Conservation (phyloP, 2,888 invertebrate species). For the Elmis aenea region DNA sequence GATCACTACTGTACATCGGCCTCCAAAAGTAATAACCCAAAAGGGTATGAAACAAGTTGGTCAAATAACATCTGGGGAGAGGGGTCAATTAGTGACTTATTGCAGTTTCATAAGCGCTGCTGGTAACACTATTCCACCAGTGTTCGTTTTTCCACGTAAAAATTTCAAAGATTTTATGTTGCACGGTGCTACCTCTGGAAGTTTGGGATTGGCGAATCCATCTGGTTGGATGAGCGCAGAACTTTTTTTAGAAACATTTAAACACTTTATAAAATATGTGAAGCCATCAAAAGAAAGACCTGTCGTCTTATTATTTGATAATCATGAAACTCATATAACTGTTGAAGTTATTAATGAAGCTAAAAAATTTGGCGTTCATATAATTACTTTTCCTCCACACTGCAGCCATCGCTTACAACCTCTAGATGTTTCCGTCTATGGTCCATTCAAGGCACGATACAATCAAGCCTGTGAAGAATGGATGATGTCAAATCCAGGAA, state of each 20-base stretch:
- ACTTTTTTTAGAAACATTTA: constrained; percentile 30
- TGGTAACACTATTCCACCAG: constrained; percentile 9
- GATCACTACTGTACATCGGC: constrained; percentile 12
- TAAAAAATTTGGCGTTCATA: constrained; percentile 16
- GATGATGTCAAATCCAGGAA: constrained; percentile 1
- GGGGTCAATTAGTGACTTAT: constrained; percentile 18
- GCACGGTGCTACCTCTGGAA: constrained; percentile 5
- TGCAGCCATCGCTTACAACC: constrained; percentile 15
- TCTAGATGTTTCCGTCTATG: constrained; percentile 12
- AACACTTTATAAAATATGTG: constrained; percentile 32
- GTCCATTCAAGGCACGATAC: constrained; percentile 9
- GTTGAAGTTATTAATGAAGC: constrained; percentile 14
- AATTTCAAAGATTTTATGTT: constrained; percentile 11
- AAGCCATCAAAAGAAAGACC: constrained; percentile 26
- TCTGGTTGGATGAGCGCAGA: constrained; percentile 34
- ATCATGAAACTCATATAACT: constrained; percentile 17
- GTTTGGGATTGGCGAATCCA: constrained; percentile 8
- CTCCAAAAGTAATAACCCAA: constrained; percentile 19
- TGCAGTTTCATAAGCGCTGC: constrained; percentile 10
- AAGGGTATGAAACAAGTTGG: constrained; percentile 25
- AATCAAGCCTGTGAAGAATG: constrained; percentile 2
- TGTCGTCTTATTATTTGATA: constrained; percentile 21
- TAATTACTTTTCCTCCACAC: constrained; percentile 15
- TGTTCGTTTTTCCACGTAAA: constrained; percentile 13
- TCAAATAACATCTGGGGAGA: constrained; percentile 15